Conservation (phyloP, 2,797 vertebrate genomes). For the Psittacula echo region DNA sequence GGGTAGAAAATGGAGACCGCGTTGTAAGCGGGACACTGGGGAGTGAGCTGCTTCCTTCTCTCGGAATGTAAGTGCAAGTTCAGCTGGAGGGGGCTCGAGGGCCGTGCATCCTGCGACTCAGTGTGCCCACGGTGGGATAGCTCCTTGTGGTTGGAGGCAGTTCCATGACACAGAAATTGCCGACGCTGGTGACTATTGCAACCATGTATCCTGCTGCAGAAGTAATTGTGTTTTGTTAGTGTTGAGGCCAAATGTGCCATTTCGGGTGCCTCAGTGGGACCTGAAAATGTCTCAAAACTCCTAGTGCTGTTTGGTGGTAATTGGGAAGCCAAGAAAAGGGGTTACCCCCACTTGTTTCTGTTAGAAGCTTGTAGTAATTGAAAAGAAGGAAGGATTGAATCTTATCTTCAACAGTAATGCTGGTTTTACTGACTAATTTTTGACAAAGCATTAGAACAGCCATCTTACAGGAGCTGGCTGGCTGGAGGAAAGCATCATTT, state of each 20-base stretch:
- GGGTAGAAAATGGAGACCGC: neutral
- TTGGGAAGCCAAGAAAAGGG: neutral
- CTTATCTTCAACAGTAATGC: neutral
- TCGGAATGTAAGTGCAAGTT: neutral
- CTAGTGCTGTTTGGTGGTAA: accelerated
- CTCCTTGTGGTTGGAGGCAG: accelerated
- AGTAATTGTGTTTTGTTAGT: neutral
- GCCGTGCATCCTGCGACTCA: accelerated
- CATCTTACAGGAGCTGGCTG: neutral
- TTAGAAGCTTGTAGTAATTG: neutral
- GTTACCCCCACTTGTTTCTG: neutral
- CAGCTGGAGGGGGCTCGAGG: accelerated
- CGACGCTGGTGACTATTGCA: accelerated
- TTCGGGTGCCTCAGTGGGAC: accelerated
- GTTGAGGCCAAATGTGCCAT: neutral
- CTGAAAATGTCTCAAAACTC: neutral
- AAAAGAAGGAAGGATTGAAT: neutral
- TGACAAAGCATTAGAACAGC: neutral
- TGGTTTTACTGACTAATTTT: neutral
- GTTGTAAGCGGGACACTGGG: accelerated
- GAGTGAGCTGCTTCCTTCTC: neutral
- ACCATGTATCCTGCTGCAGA: neutral
- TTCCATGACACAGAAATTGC: accelerated
- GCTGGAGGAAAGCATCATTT: neutral
- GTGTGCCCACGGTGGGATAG: accelerated